Base-by-base conservation (phyloP, 2,888 invertebrate species). In the Protophormia terraenovae region DNA sequence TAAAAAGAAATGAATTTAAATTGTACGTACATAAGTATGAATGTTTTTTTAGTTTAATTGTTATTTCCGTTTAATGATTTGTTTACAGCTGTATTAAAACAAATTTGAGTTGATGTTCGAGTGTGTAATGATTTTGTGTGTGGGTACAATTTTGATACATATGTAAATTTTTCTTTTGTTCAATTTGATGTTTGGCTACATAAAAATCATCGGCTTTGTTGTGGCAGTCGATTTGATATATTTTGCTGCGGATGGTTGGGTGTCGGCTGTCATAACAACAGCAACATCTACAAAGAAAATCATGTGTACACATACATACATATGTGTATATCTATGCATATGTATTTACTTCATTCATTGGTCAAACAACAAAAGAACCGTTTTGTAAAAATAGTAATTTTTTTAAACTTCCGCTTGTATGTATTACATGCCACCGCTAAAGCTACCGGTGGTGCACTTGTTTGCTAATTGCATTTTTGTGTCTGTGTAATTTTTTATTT, bases 51-150 rank as follows among this genome's bases (percentile, higher is more conserved):
- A 72, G 72, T 72, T 80, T 58, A 80, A 72, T 80, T 80, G 55
- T 72, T 72, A 80, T 64, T 80, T 80, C 79, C 79, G 79, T 72
- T 72, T 72, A 72, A 66, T 66, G 64, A 66, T 55, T 72, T 72
- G 24, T 72, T 80, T 72, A 80, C 72, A 72, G 66, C 72, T 80
- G 71, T 41, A 62, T 47, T 69, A 76, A 35, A 62, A 38, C 62
- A 14, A 64, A 64, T 12, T 35, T 22, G 14, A n/a, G 5, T 71
- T 38, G 24, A 53, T 41, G 14, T 24, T 19, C 8, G 22, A 14
- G 8, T 16, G 10, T n/a, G 12, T 66, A 45, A 41, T 41, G 38
- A n/a, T n/a, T n/a, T n/a, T 41, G 14, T 12, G n/a, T n/a, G 19
- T 19, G 16, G n/a, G 19, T 60, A 19, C n/a, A n/a, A n/a, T 60